A percentile compares a stretch with the other conserved stretches of the same genome.
phyloP scores from a whole-genome alignment of 2,888 invertebrate species.

The Sisyra terminalis region DNA sequence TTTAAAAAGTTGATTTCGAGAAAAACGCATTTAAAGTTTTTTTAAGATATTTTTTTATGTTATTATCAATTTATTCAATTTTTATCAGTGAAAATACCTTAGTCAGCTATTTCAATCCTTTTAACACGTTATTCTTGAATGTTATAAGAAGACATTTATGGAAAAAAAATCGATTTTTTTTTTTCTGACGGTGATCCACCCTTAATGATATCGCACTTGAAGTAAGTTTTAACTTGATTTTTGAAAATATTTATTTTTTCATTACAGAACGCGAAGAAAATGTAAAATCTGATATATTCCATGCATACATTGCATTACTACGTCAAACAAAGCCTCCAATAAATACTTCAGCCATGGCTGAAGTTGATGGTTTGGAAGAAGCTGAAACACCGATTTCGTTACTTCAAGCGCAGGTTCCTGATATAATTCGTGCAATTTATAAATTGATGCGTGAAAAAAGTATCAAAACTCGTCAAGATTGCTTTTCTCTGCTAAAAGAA shows the following conservation, averaged over 20 bases:
- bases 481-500: conserved; percentile 80
- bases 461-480: conserved; percentile 80
- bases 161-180: too few species aligned
- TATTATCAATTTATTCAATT: too few species aligned
- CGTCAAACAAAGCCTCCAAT: conserved; percentile 62
- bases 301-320: conserved; percentile 85
- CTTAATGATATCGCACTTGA: too few species aligned
- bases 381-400: conserved; percentile 41
- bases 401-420: conserved; percentile 45
- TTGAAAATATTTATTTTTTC: conserved; percentile 10
- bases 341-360: conserved; percentile 34
- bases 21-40: too few species aligned
- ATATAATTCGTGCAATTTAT: conserved; percentile 77
- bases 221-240: conserved; percentile 4
- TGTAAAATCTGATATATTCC: conserved; percentile 95
- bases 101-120: too few species aligned
- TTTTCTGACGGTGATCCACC: too few species aligned
- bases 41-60: too few species aligned
- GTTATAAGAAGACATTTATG: too few species aligned
- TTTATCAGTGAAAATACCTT: too few species aligned
- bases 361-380: conserved; percentile 56
- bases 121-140: too few species aligned
- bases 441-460: conserved; percentile 73
- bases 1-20: too few species aligned
- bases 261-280: conserved; percentile 88